These are phyloP conservation scores for Malaclemys terrapin DNA, from an alignment of 2,113 vertebrate genomes.

Conservation along the genomic window DNA sequence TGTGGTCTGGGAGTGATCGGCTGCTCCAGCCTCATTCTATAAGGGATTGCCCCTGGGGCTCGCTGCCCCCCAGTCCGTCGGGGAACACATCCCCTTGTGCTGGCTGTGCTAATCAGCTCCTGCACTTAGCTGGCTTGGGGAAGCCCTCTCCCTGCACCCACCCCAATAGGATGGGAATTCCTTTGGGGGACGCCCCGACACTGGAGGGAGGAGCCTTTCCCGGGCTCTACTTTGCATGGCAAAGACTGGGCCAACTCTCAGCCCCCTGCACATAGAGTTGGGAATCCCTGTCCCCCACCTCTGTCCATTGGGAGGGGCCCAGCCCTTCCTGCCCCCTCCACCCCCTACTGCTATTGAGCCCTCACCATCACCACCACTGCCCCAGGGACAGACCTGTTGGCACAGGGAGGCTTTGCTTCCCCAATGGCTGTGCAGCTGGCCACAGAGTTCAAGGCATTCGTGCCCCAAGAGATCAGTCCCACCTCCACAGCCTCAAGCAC, in stretches of 20 bases:
- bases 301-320: not conserved
- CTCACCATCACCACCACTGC: not conserved
- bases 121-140: not conserved
- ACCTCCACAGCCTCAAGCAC: no score
- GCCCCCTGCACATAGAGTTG: not conserved
- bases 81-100: not conserved
- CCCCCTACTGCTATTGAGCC: not conserved
- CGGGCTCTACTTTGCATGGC: not conserved
- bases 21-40: not conserved
- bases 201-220: not conserved
- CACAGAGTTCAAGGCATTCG: not conserved
- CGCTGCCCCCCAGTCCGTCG: not conserved
- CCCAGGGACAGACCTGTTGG: no score
- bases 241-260: not conserved
- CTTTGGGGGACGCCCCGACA: not conserved
- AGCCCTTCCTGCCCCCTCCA: not conserved
- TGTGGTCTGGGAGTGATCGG: not conserved
- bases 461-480: not conserved
- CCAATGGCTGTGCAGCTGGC: not conserved
- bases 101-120: not conserved
- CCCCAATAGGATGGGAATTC: not conserved
- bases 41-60: not conserved
- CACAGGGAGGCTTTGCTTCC: not conserved
- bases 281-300: not conserved
- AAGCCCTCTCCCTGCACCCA: not conserved